A percentile compares a stretch with the other conserved stretches of the same genome.
Evolutionary conservation across 2,113 vertebrate species (phyloP).

Genomic region (Pomatostomus ruficeps): DNA sequence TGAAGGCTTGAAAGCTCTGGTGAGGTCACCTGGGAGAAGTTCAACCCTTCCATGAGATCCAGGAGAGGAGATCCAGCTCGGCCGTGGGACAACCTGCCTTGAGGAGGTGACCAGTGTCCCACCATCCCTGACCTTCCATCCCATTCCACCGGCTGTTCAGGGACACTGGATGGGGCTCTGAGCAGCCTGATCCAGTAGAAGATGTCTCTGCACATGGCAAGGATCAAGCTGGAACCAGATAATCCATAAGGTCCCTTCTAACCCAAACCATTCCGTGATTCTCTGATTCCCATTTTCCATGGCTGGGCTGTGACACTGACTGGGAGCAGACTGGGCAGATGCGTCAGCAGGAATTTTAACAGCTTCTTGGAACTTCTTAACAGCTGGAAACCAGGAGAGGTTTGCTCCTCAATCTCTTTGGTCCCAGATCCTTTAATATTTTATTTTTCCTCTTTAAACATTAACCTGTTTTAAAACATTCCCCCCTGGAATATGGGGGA

Average conservation of each 20-base stretch:
- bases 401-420: neutral
- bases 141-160: neutral
- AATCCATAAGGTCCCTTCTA: neutral
- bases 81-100: rapidly evolving
- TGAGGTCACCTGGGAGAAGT: neutral
- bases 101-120: neutral
- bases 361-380: neutral
- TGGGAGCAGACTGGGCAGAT: neutral
- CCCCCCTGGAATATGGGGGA: neutral
- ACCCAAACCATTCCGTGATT: neutral
- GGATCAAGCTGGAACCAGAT: neutral
- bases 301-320: neutral
- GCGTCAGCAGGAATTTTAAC: neutral
- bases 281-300: neutral
- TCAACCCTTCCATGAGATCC: neutral
- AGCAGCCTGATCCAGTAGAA: neutral
- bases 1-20: rapidly evolving
- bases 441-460: neutral
- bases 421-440: neutral
- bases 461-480: neutral
- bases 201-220: neutral
- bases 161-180: neutral
- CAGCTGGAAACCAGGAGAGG: neutral
- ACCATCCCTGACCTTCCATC: neutral
- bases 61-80: neutral